Evolutionary conservation across 2,113 vertebrate species (phyloP), one percentile per base, ranked within the genome.

Genomic region (Accipiter cooperii): DNA sequence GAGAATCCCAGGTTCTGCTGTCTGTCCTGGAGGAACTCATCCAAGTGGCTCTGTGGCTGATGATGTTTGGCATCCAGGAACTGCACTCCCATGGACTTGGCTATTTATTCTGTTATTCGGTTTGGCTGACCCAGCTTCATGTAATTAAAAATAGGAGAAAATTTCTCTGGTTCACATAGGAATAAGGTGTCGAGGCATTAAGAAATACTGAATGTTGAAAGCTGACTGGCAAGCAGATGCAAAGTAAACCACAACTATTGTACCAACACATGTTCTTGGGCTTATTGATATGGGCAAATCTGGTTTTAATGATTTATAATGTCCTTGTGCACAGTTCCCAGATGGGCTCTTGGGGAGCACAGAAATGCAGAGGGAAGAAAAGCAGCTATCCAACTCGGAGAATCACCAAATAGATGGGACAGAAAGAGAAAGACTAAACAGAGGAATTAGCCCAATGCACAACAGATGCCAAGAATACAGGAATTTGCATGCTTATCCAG

Each of bases 191-290:
- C 0, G 2, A 96, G 18, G 17, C 34, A 47, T 93, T 77, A 96
- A 87, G 89, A 96, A 96, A 95, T 93, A 87, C 2, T 80, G 70
- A 77, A 90, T 85, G 78, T 60, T 96, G 94, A 94, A 96, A 97
- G 84, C 49, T 91, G 70, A 36, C 81, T 95, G 91, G 93, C 91
- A 94, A 96, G 78, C 51, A 70, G 49, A 93, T 49, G 42, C 81
- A 40, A 86, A 94, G 68, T 70, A 74, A 95, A 97, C 84, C 95
- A 88, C 94, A 91, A 10, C 44, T 89, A 90, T 97, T 96, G 34
- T 84, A 90, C 18, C 78, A 94, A 54, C 84, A 80, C n/a, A 29
- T 85, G 87, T 95, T 94, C 58, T 93, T 40, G 19, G 66, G 38
- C 40, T 94, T 85, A 89, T 7, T 74, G 84, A 83, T 96, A 83